Base-by-base conservation (phyloP, 2,797 vertebrate genomes). In the Brotula barbata region DNA sequence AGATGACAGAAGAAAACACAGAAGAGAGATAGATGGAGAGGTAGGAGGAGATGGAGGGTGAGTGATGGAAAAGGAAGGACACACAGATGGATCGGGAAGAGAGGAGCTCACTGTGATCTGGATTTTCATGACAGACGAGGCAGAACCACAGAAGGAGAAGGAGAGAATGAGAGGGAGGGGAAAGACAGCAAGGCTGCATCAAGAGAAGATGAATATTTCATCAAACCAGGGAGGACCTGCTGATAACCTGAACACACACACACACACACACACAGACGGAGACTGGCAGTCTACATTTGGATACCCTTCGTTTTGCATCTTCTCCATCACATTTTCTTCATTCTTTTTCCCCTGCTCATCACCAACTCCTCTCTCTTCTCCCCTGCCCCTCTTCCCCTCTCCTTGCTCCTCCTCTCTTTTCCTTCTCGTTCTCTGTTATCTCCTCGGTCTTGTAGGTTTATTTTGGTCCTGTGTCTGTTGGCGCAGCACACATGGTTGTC, bases 391-490 rank as follows among this genome's bases (percentile, higher is more conserved):
- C 45, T 13, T 42, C 11, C n/a, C 20, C 10, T 17, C 20, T 52
- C 16, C 13, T 50, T 33, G 1, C 34, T 36, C 8, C 33, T 52
- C 14, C 17, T 20, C 22, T 13, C 19, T 40, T 25, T 1, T 46
- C 68, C 48, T 40, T 81, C 68, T 69, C 72, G 64, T 82, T 64
- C 68, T 72, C 66, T 80, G 77, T 75, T 67, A 75, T 66, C 77
- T 66, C 56, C 77, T 68, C 40, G 2, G 66, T 73, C 71, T 85
- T 63, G 66, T 71, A 62, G 68, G 80, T 81, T 81, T 86, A 82
- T 86, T 87, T 84, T 76, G 58, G 79, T 77, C 63, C 48, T 66
- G 67, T 79, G 67, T 64, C 80, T 84, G 70, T 82, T 78, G 78
- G 67, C 63, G 58, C 37, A 28, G 67, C 14, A 21, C 49, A 63